These are phyloP conservation scores for Diabrotica virgifera DNA, from an alignment of 1,140 invertebrate species.

Conservation along the genomic window DNA sequence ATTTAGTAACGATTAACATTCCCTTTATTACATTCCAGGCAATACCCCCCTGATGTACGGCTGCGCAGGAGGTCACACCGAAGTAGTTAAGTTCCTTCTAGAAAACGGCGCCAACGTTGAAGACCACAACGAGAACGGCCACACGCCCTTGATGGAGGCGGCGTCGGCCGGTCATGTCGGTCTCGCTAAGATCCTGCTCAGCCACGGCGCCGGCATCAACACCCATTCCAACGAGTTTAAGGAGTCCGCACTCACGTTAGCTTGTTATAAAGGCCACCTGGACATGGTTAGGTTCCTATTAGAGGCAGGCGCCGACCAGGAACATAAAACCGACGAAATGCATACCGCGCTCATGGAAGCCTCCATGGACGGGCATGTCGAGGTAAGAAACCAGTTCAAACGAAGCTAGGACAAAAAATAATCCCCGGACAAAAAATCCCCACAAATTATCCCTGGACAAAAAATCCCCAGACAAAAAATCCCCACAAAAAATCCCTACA, in stretches of 20 bases:
- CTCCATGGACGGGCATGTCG: conserved; percentile 98
- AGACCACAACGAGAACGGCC: conserved; percentile 98
- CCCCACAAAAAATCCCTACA: too few relatives aligned
- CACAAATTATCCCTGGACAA: too few relatives aligned
- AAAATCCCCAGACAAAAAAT: too few relatives aligned
- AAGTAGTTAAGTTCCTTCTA: conserved; percentile 85
- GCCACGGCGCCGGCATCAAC: conserved; percentile 94
- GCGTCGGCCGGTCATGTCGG: conserved; percentile 94
- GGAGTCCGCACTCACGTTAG: conserved; percentile 90
- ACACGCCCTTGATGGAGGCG: conserved; percentile 98
- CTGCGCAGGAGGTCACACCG: conserved; percentile 92
- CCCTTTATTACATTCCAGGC: conserved; percentile 22
- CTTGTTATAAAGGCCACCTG: conserved; percentile 80
- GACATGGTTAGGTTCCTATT: conserved; percentile 80
- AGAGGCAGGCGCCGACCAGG: conserved; percentile 91
- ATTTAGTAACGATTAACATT: too few relatives aligned
- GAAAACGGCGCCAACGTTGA: conserved; percentile 93
- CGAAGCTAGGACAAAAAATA: too few relatives aligned
- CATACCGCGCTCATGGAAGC: conserved; percentile 99
- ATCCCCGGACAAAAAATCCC: too few relatives aligned
- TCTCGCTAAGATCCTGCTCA: conserved; percentile 88
- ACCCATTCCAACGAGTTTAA: conserved; percentile 99
- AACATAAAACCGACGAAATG: conserved; percentile 99
- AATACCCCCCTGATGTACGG: conserved; percentile 98
- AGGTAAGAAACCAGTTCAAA: conserved; percentile 75